phyloP scores from a whole-genome alignment of 2,113 vertebrate species.

The Falcunculus frontatus region DNA sequence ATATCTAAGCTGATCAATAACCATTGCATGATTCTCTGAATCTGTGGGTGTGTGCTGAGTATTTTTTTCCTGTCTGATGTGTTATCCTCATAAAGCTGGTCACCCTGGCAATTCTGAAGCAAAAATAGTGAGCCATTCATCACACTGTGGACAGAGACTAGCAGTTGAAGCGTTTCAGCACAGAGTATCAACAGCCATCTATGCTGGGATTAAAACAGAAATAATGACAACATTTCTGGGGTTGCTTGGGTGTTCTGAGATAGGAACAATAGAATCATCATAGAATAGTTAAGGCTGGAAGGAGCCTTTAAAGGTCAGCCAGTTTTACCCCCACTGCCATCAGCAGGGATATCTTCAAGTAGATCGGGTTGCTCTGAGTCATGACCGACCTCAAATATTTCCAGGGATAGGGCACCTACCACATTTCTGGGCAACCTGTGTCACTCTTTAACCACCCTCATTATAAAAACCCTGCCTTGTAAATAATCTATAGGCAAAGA shows the following conservation, averaged over 20 bases:
- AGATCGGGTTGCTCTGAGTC: background rate
- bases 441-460: too few relatives aligned
- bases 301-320: background rate
- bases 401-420: too few relatives aligned
- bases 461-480: background rate
- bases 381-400: background rate
- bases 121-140: background rate
- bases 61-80: background rate
- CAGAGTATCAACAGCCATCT: background rate
- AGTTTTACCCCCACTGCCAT: background rate
- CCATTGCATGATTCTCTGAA: background rate
- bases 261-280: background rate
- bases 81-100: background rate
- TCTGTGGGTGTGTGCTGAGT: background rate
- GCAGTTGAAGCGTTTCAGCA: background rate
- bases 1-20: background rate
- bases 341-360: background rate
- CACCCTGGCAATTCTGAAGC: background rate
- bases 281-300: background rate
- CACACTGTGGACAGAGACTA: background rate
- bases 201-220: background rate
- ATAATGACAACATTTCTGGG: background rate
- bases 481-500: background rate
- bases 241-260: background rate
- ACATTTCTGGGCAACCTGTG: background rate